Base-by-base conservation (phyloP, 2,797 vertebrate species). In the Selene dorsalis region DNA sequence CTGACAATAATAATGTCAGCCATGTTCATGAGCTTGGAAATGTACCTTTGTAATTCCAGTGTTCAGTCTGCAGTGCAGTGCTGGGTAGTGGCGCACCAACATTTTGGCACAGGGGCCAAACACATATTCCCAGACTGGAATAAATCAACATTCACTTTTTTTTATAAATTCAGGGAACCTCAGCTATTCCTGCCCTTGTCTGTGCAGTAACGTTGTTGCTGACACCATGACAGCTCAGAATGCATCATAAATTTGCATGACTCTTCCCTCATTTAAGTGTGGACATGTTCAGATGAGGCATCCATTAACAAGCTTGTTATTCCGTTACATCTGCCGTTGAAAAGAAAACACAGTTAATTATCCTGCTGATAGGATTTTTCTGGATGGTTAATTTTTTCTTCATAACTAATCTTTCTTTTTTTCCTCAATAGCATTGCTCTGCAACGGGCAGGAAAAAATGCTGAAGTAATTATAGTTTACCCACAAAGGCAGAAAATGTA, bases 291-390 rank as follows among this genome's bases (percentile, higher is more conserved):
- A 35, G 41, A 66, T 8, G 59, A 62, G 45, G 73, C 69, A 69
- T 80, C 53, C 30, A 78, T 84, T 79, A 80, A 71, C 70, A 61
- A 13, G 26, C 48, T 43, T 75, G 59, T 87, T 87, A 63, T 68
- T 80, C 26, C 73, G 38, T 67, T 85, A 79, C 58, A 67, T 86
- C 35, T 75, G 65, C 45, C 45, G 30, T 32, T 50, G 20, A 77
- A 73, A 83, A 55, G 60, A 90, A 91, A 88, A 83, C 77, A 72
- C 79, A 63, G 52, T 77, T 84, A 79, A 87, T 91, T 88, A 84
- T 86, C 45, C 38, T 59, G 55, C 73, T 86, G 69, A 89, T 80
- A 38, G 75, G 73, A 85, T 86, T 90, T 81, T 85, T 89, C 69
- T 83, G 84, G 80, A 76, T 83, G 85, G 75, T 76, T 86, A 75